A percentile compares a stretch with the other conserved stretches of the same genome.
phyloP scores from a whole-genome alignment of 2,888 invertebrate genomes.

The Lepidocyrtoides sp. region DNA sequence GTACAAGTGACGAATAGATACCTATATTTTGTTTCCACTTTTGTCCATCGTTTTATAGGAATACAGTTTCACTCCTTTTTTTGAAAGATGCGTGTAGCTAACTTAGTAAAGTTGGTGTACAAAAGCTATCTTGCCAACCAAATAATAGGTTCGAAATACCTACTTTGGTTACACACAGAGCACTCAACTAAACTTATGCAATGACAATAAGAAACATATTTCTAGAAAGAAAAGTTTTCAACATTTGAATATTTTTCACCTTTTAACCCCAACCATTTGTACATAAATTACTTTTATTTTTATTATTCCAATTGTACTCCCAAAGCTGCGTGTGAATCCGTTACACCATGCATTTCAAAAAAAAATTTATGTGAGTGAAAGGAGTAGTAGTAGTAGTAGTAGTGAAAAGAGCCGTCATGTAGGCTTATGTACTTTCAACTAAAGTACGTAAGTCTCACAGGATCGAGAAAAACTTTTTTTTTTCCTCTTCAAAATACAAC shows the following conservation, averaged over 20 bases:
- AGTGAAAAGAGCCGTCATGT: not conserved
- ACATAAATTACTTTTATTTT: conserved; percentile 19
- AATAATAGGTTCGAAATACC: too few species aligned
- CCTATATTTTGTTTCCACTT: too few species aligned
- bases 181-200: not conserved
- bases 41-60: too few species aligned
- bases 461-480: not conserved
- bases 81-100: too few species aligned
- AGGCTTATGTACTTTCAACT: not conserved
- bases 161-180: too few species aligned
- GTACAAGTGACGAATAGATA: not conserved
- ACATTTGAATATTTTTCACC: not conserved
- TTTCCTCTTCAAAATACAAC: not conserved
- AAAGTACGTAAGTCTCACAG: conserved; percentile 15
- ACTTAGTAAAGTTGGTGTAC: too few species aligned
- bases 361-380: not conserved
- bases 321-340: not conserved
- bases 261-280: not conserved
- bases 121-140: too few species aligned
- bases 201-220: not conserved
- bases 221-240: not conserved
- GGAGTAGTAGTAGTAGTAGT: not conserved
- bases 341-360: not conserved
- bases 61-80: too few species aligned
- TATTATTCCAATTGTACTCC: conserved; percentile 5